Conservation (phyloP, 2,113 vertebrate genomes). For the Onychostruthus taczanowskii region DNA sequence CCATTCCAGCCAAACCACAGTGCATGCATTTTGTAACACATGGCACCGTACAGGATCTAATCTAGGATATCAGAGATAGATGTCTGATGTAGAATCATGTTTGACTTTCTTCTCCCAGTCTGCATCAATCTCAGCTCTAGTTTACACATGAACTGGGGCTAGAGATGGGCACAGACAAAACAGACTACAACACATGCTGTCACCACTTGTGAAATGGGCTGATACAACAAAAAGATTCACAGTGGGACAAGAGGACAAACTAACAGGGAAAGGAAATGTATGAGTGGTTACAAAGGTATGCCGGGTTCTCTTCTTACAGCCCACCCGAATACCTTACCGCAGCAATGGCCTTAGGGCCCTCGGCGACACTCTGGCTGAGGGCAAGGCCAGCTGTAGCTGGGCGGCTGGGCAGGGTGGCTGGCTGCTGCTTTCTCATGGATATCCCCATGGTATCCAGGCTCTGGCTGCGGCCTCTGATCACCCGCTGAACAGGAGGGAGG, state of each 20-base stretch:
- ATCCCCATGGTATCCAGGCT: slow-evolving; percentile 85
- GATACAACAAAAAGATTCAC: background rate
- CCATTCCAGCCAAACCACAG: background rate
- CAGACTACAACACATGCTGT: background rate
- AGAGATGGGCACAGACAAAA: background rate
- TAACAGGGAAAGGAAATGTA: background rate
- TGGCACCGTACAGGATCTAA: background rate
- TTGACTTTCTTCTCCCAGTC: background rate
- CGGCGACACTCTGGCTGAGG: slow-evolving; percentile 67
- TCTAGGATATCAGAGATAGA: background rate
- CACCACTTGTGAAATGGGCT: background rate
- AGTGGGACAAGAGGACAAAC: background rate
- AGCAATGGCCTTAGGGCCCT: slow-evolving; percentile 68
- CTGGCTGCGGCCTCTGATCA: slow-evolving; percentile 87
- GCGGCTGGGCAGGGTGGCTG: slow-evolving; percentile 47
- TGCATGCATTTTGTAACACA: background rate
- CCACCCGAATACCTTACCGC: slow-evolving; percentile 56
- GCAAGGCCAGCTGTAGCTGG: slow-evolving; percentile 62
- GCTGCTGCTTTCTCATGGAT: slow-evolving; percentile 66
- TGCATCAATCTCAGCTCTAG: background rate
- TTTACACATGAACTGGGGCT: background rate
- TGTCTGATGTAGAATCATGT: background rate
- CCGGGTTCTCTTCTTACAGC: background rate
- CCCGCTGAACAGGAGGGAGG: slow-evolving; percentile 76
- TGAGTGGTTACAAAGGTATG: background rate